Base-by-base conservation (phyloP, 2,888 invertebrate genomes). In the Xiphydria camelus region DNA sequence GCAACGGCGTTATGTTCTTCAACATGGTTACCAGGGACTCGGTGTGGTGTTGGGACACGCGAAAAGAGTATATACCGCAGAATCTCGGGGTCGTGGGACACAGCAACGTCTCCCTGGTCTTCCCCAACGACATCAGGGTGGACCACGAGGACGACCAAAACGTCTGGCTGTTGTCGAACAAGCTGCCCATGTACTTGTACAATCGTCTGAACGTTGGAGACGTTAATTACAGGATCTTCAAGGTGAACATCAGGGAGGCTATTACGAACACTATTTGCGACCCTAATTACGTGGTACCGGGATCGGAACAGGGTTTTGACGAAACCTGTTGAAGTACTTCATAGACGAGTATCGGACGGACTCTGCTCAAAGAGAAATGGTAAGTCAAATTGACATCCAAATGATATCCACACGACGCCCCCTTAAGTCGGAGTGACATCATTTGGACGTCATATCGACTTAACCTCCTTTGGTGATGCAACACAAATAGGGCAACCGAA, bases 121-220 rank as follows among this genome's bases (percentile, higher is more conserved):
- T 91, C 66, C 91, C 91, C 0, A 91, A 91, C 62, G 91, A 91
- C 65, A 73, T 91, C 31, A 87, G 87, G 72, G 79, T 91, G 6
- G 91, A 91, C 62, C 81, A 84, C 46, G 87, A 86, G 25, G 62
- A 76, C 6, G 78, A 80, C 26, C 86, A 89, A 62, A 85, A 80
- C 42, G 78, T 91, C 5, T 91, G 91, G 91, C 80, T 90, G 3
- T 79, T 91, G 56, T 84, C 88, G 2, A 91, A 91, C 70, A 80
- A 81, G 17, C 70, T 91, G 47, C 90, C 90, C 1, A 81, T 85
- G 73, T 91, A 84, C 70, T 80, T 91, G 38, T 88, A 85, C 38
- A 81, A 80, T 0, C 77, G 80, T 4, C 72, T 91, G 35, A 79
- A 88, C 59, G 76, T 76, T 12, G 76, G 81, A 23, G 85, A 85